These are phyloP conservation scores for Rhinogobius similis DNA, from an alignment of 2,113 vertebrate species.

Conservation along the genomic window DNA sequence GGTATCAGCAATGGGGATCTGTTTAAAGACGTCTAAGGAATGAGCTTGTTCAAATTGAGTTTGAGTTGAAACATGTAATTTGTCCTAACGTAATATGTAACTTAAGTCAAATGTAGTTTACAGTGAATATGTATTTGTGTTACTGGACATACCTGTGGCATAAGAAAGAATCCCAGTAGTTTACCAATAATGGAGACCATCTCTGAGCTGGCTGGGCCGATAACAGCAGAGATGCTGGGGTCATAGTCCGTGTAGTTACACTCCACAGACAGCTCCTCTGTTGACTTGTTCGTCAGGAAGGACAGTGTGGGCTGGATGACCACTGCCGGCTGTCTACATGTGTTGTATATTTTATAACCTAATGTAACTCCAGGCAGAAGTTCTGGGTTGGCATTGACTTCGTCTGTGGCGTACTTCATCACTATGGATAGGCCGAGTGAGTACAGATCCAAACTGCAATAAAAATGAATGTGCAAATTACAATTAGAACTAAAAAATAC, in stretches of 20 bases:
- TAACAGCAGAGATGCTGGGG: slow-evolving; percentile 80
- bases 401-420: slow-evolving; percentile 86
- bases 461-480: background rate
- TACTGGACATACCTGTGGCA: slow-evolving; percentile 88
- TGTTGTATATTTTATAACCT: slow-evolving; percentile 81
- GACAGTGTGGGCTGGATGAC: slow-evolving; percentile 80
- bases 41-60: no score
- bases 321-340: slow-evolving; percentile 72
- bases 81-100: no score
- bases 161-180: slow-evolving; percentile 84
- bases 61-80: no score
- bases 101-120: no score
- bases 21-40: background rate
- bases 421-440: slow-evolving; percentile 82
- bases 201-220: slow-evolving; percentile 81
- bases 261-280: slow-evolving; percentile 23
- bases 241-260: slow-evolving; percentile 85
- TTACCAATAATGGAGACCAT: slow-evolving; percentile 80
- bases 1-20: background rate
- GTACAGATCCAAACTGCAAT: slow-evolving; percentile 63
- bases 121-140: background rate
- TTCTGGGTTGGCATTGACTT: slow-evolving; percentile 82
- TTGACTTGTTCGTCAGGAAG: slow-evolving; percentile 71
- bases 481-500: background rate
- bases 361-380: slow-evolving; percentile 81